Conservation (phyloP, 1,140 invertebrate species). For the Periplaneta americana region DNA sequence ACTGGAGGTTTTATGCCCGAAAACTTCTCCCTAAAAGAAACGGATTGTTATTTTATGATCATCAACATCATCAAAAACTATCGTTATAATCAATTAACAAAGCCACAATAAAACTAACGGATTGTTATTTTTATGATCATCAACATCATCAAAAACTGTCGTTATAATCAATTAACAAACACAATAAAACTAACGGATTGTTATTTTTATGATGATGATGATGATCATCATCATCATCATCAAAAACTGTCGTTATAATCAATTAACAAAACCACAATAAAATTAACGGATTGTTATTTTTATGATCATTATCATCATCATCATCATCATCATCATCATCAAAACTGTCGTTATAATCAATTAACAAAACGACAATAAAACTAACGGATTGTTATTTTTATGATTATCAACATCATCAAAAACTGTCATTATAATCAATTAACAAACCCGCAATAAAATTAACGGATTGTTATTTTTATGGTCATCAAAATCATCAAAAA, state of each 20-base stretch:
- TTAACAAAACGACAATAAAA: too few relatives aligned
- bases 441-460: too few relatives aligned
- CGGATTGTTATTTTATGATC: neutral
- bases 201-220: neutral
- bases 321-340: neutral
- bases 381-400: too few relatives aligned
- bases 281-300: neutral
- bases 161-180: too few relatives aligned
- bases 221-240: too few relatives aligned
- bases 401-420: too few relatives aligned
- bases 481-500: too few relatives aligned
- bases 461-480: too few relatives aligned
- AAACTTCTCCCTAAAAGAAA: slow-evolving; percentile 61
- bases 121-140: neutral
- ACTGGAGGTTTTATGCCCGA: slow-evolving; percentile 82
- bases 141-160: neutral
- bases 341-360: neutral
- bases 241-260: too few relatives aligned
- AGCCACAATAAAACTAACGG: neutral
- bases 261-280: too few relatives aligned
- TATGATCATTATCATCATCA: neutral
- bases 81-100: neutral
- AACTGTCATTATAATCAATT: too few relatives aligned
- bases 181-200: neutral
- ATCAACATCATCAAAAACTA: neutral